Conservation (phyloP, 2,113 vertebrate species). For the Electrona antarctica region DNA sequence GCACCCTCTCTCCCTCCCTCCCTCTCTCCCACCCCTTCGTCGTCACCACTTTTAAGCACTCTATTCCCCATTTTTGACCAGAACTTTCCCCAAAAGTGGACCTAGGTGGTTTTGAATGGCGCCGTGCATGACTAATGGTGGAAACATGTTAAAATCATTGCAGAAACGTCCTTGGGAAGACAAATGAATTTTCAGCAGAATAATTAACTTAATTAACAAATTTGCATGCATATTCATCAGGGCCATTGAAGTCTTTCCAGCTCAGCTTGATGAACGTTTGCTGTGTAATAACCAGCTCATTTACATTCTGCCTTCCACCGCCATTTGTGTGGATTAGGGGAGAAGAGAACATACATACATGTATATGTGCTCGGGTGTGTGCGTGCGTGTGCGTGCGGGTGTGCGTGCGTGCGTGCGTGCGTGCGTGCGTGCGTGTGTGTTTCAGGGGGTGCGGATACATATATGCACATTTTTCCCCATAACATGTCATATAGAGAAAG, state of each 20-base stretch:
- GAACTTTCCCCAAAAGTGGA: conserved; percentile 89
- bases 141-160: conserved; percentile 99
- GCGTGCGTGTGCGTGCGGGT: conserved; percentile 5
- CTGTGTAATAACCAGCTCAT: conserved; percentile 99
- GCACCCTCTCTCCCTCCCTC: conserved; percentile 32
- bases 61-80: conserved; percentile 52
- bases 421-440: conserved; percentile 15
- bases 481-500: conserved; percentile 54
- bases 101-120: conserved; percentile 95
- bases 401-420: background rate
- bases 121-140: conserved; percentile 98
- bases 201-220: conserved; percentile 99
- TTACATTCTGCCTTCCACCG: conserved; percentile 99
- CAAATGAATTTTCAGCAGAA: conserved; percentile 99
- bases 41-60: conserved; percentile 37
- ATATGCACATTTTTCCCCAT: conserved; percentile 53
- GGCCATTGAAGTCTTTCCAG: conserved; percentile 99
- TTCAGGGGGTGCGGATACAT: conserved; percentile 25
- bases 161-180: conserved; percentile 99
- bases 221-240: conserved; percentile 99
- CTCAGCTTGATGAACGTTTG: conserved; percentile 99
- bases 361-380: conserved; percentile 26
- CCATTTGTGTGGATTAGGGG: conserved; percentile 88
- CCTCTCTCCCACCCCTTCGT: conserved; percentile 7
- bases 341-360: conserved; percentile 54